Evolutionary conservation across 92 coral and sea anemone species (phyloP), one percentile per base, ranked within the genome.

Genomic region (Desmophyllum pertusum): DNA sequence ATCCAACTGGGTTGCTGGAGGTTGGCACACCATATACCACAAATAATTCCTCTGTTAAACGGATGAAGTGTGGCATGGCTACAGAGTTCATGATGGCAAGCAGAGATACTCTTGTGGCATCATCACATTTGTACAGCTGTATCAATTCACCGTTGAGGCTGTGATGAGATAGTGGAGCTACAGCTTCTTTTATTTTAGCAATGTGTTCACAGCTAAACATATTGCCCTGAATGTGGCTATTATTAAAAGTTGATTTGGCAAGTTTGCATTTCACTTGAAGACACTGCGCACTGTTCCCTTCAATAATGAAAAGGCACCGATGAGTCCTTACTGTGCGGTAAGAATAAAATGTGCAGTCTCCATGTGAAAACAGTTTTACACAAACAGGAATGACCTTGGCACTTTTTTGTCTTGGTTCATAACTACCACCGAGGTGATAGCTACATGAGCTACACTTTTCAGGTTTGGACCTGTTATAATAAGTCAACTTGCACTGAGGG

Each of bases 381-480:
- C 77, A 73, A 2, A 15, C 38, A n/a, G 77, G 77, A 45, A 73
- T 36, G n/a, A 41, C 10, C 21, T 41, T 71, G 42, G 10, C 5
- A n/a, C n/a, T 73, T 73, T 31, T 46, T 4, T 37, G 6, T 35
- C 29, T 83, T 40, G 62, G 57, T 70, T 55, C 37, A 62, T 59
- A 62, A 30, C 6, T 3, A 59, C 87, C 87, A 41, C 87, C 87
- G 39, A 83, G 63, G 51, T 75, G 69, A 75, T 5, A 84, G 3
- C 70, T 55, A 61, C 87, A 84, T 17, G 37, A 21, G 15, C 40
- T 64, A 43, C 81, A 84, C 17, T 73, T 75, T 40, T 55, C 53
- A 41, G 87, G 81, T 36, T 73, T 84, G 41, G 23, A 75, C 35
- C 81, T 76, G 63, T 84, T 84, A 7, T 30, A 36, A 42, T 59